Evolutionary conservation across 37 sponge, comb jelly and placozoan genomes (phyloP).

Genomic region (Haliclona indistincta): DNA sequence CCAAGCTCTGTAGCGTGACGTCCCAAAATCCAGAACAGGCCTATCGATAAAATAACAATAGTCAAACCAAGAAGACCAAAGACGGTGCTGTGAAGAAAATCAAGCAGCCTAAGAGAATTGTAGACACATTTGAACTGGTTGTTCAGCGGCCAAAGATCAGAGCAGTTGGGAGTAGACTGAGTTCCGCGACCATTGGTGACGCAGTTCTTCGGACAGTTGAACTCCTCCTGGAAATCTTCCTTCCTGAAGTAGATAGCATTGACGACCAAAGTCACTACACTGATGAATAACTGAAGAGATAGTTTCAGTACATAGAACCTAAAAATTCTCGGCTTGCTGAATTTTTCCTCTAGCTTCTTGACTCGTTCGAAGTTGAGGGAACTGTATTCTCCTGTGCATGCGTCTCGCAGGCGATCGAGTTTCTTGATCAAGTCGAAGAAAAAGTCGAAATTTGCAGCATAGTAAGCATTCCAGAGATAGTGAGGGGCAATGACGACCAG

Average conservation of each 20-base stretch:
- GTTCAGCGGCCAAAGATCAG: not conserved
- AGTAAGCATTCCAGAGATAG: slow-evolving; percentile 40
- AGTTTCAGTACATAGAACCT: slow-evolving; percentile 33
- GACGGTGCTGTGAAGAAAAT: slow-evolving; percentile 11
- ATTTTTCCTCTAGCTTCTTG: slow-evolving; percentile 38
- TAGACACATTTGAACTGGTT: slow-evolving; percentile 3
- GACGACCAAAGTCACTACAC: not conserved
- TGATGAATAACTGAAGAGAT: slow-evolving; percentile 2
- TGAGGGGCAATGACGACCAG: slow-evolving; percentile 48
- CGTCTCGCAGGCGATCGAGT: slow-evolving; percentile 38
- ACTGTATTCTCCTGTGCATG: slow-evolving; percentile 48
- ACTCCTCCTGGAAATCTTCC: slow-evolving; percentile 4
- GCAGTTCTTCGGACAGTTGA: slow-evolving; percentile 10
- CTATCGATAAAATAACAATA: slow-evolving; percentile 2
- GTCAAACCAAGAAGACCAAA: slow-evolving; percentile 13
- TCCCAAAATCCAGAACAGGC: slow-evolving; percentile 30
- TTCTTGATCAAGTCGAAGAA: slow-evolving; percentile 3
- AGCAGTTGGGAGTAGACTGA: not conserved
- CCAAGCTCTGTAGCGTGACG: slow-evolving; percentile 45
- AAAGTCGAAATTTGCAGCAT: slow-evolving; percentile 24
- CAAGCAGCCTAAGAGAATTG: not conserved
- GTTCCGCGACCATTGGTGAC: not conserved
- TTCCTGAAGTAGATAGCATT: not conserved
- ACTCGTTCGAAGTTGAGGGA: slow-evolving; percentile 29
- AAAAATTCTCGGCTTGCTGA: slow-evolving; percentile 32